These are phyloP conservation scores for Chrysoperla carnea DNA, from an alignment of 1,140 invertebrate genomes.

Conservation along the genomic window DNA sequence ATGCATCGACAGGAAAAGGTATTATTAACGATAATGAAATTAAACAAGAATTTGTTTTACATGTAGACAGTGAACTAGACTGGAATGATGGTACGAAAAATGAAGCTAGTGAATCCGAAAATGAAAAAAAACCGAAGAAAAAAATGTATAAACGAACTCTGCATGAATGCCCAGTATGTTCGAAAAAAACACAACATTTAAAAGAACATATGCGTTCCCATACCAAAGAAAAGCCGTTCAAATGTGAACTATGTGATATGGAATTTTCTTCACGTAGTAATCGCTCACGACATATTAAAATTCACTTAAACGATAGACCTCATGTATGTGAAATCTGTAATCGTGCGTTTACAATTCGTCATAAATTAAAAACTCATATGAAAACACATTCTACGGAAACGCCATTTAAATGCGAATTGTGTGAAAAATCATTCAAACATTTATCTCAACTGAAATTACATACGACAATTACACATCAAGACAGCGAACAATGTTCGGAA, in stretches of 20 bases:
- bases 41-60: too few relatives aligned
- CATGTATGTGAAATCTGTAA: not conserved
- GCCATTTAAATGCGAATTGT: conserved; percentile 2
- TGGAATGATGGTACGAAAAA: too few relatives aligned
- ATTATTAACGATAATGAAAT: too few relatives aligned
- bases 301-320: conserved; percentile 17
- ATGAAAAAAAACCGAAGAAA: too few relatives aligned
- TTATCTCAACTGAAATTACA: not conserved
- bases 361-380: not conserved
- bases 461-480: not conserved
- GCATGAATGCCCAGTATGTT: too few relatives aligned
- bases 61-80: too few relatives aligned
- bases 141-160: too few relatives aligned
- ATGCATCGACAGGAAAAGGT: too few relatives aligned
- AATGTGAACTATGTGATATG: conserved; percentile 31
- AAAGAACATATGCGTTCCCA: conserved; percentile 43
- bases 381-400: not conserved
- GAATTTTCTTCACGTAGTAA: conserved; percentile 19
- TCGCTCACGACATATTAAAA: conserved; percentile 32
- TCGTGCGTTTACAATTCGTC: not conserved
- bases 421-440: conserved; percentile 1
- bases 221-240: conserved; percentile 51
- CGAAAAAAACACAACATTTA: not conserved
- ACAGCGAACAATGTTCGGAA: not conserved
- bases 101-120: too few relatives aligned